These are phyloP conservation scores for Rhinichthys osculus DNA, from an alignment of 2,797 vertebrate species.

Conservation along the genomic window DNA sequence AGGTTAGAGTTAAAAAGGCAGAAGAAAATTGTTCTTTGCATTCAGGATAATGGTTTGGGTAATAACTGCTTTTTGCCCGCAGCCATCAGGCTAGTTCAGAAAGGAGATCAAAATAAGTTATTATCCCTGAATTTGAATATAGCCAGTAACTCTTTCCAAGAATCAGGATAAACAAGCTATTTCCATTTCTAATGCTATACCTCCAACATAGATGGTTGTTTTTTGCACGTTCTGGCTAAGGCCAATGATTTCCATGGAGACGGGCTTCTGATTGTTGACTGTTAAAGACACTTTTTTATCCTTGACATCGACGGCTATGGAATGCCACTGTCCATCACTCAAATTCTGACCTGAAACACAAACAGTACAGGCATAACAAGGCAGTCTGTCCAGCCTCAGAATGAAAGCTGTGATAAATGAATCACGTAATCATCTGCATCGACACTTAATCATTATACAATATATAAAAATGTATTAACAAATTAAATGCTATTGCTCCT, in stretches of 20 bases:
- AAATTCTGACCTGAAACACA: constrained; percentile 53
- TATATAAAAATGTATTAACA: background rate
- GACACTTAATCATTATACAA: background rate
- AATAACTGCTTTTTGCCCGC: constrained; percentile 35
- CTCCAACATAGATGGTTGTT: constrained; percentile 56
- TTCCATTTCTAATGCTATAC: constrained; percentile 25
- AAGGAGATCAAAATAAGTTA: constrained; percentile 31
- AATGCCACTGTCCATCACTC: constrained; percentile 62
- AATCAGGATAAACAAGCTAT: constrained; percentile 1
- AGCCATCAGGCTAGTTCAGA: constrained; percentile 26
- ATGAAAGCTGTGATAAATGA: background rate
- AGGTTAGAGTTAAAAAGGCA: constrained; percentile 40
- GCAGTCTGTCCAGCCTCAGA: background rate
- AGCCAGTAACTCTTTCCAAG: background rate
- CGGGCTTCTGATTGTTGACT: constrained; percentile 53
- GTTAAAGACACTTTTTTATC: constrained; percentile 47
- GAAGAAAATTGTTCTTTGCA: constrained; percentile 41
- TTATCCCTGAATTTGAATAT: constrained; percentile 5
- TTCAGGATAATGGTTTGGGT: constrained; percentile 38
- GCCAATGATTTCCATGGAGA: constrained; percentile 33
- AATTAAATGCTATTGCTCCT: background rate
- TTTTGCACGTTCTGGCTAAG: constrained; percentile 34
- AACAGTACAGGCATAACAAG: background rate
- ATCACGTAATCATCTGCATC: background rate
- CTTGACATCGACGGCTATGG: constrained; percentile 49